These are phyloP conservation scores for Dynastes tityus DNA, from an alignment of 2,888 invertebrate genomes.

Conservation along the genomic window DNA sequence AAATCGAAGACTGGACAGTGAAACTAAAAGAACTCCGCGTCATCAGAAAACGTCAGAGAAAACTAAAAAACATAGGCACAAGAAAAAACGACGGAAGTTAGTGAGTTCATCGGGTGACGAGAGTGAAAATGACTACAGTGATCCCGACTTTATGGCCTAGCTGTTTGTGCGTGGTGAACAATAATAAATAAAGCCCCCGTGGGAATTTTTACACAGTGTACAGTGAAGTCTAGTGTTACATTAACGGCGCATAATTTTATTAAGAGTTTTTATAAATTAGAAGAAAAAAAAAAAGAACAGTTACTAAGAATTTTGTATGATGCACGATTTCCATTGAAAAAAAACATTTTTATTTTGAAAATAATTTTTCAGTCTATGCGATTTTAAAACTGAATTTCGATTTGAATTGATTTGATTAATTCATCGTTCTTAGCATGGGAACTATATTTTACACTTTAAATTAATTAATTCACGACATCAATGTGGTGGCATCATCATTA, in stretches of 20 bases:
- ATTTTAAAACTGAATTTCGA: constrained; percentile 31
- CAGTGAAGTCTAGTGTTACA: constrained; percentile 62
- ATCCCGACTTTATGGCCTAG: constrained; percentile 72
- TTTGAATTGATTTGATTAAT: constrained; percentile 12
- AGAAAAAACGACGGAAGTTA: constrained; percentile 74
- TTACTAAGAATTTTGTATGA: constrained; percentile 56
- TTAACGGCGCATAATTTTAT: constrained; percentile 57
- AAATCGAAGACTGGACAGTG: constrained; percentile 68
- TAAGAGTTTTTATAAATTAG: constrained; percentile 60
- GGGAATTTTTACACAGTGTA: constrained; percentile 61
- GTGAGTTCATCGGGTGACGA: constrained; percentile 75
- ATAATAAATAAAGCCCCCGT: constrained; percentile 12
- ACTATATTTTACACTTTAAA: constrained; percentile 51
- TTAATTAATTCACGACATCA: constrained; percentile 9
- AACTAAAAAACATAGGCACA: constrained; percentile 71
- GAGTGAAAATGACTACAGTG: constrained; percentile 79
- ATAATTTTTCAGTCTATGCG: constrained; percentile 11
- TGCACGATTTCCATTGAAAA: constrained; percentile 54
- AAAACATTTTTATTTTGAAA: neutral
- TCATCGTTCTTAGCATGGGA: constrained; percentile 35
- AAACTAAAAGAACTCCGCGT: constrained; percentile 67
- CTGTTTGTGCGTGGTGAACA: constrained; percentile 52
- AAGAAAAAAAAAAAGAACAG: constrained; percentile 45
- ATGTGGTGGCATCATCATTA: constrained; percentile 29
- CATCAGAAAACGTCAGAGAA: constrained; percentile 68